Percentiles rank a stretch among this genome's conserved stretches.
Evolutionary conservation across 1,140 invertebrate species (phyloP).

Genomic region (Bactericera cockerelli): DNA sequence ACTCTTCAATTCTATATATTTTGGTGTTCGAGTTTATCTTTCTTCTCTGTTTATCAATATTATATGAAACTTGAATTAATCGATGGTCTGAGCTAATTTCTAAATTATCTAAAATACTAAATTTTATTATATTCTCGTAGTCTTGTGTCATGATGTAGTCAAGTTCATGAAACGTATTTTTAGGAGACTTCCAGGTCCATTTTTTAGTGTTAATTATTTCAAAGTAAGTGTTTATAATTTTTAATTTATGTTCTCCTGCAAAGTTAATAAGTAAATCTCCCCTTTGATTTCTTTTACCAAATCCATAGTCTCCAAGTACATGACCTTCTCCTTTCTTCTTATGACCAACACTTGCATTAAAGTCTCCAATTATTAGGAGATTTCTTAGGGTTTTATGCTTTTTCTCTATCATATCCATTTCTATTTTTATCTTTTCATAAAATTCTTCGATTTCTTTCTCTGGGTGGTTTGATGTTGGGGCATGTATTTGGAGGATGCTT

Average conservation of each 20-base stretch:
- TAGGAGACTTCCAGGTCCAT: conserved; percentile 12
- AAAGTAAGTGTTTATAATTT: conserved; percentile 9
- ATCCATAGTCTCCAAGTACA: not conserved
- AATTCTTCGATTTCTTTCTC: not conserved
- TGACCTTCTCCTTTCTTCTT: not conserved
- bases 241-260: not conserved
- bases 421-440: not conserved
- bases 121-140: not conserved
- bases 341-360: conserved; percentile 7
- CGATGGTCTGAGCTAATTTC: not conserved
- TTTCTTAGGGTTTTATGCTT: not conserved
- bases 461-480: not conserved
- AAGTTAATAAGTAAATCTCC: conserved; percentile 3
- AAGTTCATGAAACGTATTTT: not conserved
- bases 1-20: too few relatives aligned
- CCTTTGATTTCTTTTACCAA: conserved; percentile 12
- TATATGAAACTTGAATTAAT: too few relatives aligned
- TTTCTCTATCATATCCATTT: not conserved
- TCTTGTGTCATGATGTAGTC: conserved; percentile 2
- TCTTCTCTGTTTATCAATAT: too few relatives aligned
- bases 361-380: conserved; percentile 4
- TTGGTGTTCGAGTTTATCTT: too few relatives aligned
- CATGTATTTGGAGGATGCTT: not conserved
- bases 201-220: not conserved
- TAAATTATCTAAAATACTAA: not conserved